Conservation (phyloP, 2,797 vertebrate species). For the Morus bassanus region DNA sequence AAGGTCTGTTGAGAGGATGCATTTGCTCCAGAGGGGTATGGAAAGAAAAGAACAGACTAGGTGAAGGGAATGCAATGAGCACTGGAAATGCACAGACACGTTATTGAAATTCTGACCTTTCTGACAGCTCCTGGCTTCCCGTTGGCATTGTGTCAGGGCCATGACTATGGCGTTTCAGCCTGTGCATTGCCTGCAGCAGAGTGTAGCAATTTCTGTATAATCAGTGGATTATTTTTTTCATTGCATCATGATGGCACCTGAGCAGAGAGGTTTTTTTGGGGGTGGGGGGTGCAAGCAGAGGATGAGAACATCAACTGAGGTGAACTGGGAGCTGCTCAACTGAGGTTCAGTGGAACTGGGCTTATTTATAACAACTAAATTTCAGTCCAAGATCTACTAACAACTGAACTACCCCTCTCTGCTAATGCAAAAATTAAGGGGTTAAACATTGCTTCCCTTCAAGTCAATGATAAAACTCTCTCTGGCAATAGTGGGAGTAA, state of each 20-base stretch:
- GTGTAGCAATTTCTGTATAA: not conserved
- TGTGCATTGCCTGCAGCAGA: not conserved
- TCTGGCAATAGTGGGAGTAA: not conserved
- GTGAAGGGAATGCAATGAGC: not conserved
- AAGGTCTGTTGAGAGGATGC: not conserved
- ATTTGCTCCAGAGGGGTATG: not conserved
- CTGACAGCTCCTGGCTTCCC: not conserved
- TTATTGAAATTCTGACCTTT: not conserved
- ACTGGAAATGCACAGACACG: not conserved
- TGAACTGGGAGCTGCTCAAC: not conserved
- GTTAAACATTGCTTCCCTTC: not conserved
- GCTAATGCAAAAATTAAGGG: not conserved
- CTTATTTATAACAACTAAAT: not conserved
- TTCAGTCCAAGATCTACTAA: not conserved
- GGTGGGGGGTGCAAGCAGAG: not conserved
- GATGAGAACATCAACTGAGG: not conserved
- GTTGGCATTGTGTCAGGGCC: not conserved
- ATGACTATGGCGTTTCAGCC: not conserved
- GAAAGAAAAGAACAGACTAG: not conserved
- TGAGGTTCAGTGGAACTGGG: not conserved
- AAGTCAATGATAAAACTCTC: not conserved
- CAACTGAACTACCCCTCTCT: not conserved
- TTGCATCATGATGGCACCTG: not conserved
- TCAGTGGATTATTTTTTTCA: not conserved
- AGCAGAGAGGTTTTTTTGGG: not conserved